Base-by-base conservation (phyloP, 2,888 invertebrate genomes). In the Thereva nobilitata region DNA sequence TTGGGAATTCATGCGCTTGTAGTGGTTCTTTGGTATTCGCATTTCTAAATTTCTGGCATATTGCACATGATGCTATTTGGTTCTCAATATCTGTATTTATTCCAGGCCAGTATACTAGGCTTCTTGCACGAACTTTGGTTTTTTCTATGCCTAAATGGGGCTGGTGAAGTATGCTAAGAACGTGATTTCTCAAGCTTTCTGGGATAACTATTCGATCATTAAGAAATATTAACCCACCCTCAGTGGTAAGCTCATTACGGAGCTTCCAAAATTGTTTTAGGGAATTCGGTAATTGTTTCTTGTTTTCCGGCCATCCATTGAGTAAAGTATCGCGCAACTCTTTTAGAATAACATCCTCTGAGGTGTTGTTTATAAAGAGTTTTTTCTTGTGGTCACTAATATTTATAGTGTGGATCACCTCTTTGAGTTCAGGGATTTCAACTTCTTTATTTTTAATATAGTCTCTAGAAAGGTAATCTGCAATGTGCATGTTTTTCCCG, bases 401-500 rank as follows among this genome's bases (percentile, higher is more conserved):
- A 37, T 56, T 63, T 6, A 68, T 42, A 12, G 47, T 44, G 49
- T 68, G 68, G 1, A 68, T 44, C 4, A 64, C 53, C 37, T 68
- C 66, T 10, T 40, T 68, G 9, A 68, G 54, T 2, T 66, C 52
- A 47, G 50, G 35, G 6, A 45, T 38, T 5, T 64, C 47, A 37
- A 37, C 9, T 44, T 40, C 1, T 3, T 38, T 40, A 9, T 57
- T 6, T 23, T 59, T 55, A 50, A 45, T 34, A 49, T 63, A 35
- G 57, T 72, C 87, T 86, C 63, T 83, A 82, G 72, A 76, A 76
- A 63, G 81, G 79, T 12, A 88, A 87, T 70, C 71, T 7, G 71
- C 70, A 3, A 70, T 68, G 47, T 56, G 70, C n/a, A 72, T 40
- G n/a, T 67, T 45, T 35, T 67, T 70, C 5, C 70, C 70, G 6